These are phyloP conservation scores for Apeltes quadracus DNA, from an alignment of 2,113 vertebrate genomes.

Conservation along the genomic window DNA sequence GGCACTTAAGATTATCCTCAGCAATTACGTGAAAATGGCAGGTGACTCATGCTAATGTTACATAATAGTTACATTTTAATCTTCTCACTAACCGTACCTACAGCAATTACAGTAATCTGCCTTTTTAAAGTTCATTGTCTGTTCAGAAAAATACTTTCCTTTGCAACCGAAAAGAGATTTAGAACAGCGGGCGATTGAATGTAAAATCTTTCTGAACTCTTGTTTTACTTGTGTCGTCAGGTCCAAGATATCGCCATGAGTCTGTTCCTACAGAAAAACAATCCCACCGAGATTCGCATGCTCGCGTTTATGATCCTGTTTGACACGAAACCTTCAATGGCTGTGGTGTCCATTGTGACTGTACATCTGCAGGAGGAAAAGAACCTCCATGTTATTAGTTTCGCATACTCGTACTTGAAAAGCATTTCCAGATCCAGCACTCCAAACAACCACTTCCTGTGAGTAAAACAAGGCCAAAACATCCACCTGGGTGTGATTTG, in stretches of 20 bases:
- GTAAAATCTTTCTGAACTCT: neutral
- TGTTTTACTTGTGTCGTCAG: constrained; percentile 66
- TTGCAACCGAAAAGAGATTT: neutral
- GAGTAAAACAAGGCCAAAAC: constrained; percentile 54
- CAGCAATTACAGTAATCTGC: neutral
- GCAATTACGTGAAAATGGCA: neutral
- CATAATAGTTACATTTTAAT: neutral
- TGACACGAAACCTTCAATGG: constrained; percentile 81
- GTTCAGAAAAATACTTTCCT: neutral
- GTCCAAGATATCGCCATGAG: constrained; percentile 82
- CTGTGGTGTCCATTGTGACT: constrained; percentile 79
- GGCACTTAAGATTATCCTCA: neutral
- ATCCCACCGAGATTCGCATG: constrained; percentile 79
- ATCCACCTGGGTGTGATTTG: neutral
- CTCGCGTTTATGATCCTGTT: constrained; percentile 82
- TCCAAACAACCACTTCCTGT: constrained; percentile 82
- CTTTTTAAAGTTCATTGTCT: neutral
- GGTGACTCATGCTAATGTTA: neutral
- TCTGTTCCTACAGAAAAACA: constrained; percentile 76
- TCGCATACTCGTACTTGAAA: constrained; percentile 83
- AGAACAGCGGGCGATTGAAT: neutral
- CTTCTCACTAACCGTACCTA: neutral
- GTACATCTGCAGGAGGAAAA: constrained; percentile 78
- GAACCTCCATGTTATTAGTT: constrained; percentile 83
- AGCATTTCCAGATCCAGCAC: constrained; percentile 77